Evolutionary conservation across 2,888 invertebrate genomes (phyloP).

Genomic region (Monoplex corrugatus): DNA sequence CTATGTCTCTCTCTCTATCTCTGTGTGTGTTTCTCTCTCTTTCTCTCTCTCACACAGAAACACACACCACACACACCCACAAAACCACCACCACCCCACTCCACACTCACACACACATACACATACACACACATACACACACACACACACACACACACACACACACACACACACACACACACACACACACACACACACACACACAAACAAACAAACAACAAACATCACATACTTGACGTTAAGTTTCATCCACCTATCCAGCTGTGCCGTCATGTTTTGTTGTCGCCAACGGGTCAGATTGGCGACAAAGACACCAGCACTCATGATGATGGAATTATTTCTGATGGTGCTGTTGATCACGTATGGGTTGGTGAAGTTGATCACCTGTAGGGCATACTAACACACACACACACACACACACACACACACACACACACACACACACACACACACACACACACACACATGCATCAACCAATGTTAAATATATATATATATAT

Average conservation of each 20-base stretch:
- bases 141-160: not conserved
- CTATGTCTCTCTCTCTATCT: not conserved
- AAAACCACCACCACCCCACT: not conserved
- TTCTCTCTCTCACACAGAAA: not conserved
- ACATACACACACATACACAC: not conserved
- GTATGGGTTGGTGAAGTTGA: not conserved
- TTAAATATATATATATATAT: no score
- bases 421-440: conserved; percentile 7
- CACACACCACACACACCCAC: not conserved
- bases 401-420: not conserved
- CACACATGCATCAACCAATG: no score
- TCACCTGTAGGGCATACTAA: not conserved
- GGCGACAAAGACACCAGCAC: conserved; percentile 4
- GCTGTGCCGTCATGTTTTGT: not conserved
- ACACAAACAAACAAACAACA: not conserved
- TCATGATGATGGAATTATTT: not conserved
- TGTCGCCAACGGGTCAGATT: not conserved
- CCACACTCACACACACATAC: not conserved
- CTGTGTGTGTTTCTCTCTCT: no score
- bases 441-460: not conserved
- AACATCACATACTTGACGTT: not conserved
- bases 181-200: not conserved
- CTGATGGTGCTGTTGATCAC: not conserved
- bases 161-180: not conserved
- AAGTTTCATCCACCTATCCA: not conserved